These are phyloP conservation scores for Trichopria drosophilae DNA, from an alignment of 2,888 invertebrate genomes.

Conservation along the genomic window DNA sequence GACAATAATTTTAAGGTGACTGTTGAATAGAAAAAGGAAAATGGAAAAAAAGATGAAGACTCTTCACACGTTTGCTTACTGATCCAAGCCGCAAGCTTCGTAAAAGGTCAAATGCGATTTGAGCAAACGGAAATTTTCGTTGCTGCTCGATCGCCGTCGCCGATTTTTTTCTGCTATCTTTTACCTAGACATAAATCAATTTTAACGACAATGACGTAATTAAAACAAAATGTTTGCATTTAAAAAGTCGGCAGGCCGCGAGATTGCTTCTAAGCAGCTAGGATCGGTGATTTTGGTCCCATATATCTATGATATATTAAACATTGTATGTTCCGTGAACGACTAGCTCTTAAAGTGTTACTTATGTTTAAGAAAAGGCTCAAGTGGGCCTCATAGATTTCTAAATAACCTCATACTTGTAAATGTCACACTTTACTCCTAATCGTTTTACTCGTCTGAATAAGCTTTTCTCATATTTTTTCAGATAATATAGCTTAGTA, in stretches of 20 bases:
- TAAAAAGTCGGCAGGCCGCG: too few species aligned
- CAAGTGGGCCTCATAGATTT: slow-evolving; percentile 47
- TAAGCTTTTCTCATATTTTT: too few species aligned
- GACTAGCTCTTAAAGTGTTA: slow-evolving; percentile 49
- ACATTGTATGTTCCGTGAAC: slow-evolving; percentile 95
- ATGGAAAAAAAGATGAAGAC: slow-evolving; percentile 26
- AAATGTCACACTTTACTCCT: too few species aligned
- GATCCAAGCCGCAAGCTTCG: slow-evolving; percentile 43
- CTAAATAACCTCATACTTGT: too few species aligned
- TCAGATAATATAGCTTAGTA: too few species aligned
- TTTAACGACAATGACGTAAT: slow-evolving; percentile 26
- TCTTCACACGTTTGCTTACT: slow-evolving; percentile 53
- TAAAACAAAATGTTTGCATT: too few species aligned
- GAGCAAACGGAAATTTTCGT: slow-evolving; percentile 53
- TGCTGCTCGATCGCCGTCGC: slow-evolving; percentile 40
- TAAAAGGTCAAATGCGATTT: slow-evolving; percentile 31
- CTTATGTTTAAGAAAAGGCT: slow-evolving; percentile 39
- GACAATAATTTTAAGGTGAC: background rate
- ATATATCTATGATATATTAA: slow-evolving; percentile 98
- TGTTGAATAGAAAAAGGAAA: slow-evolving; percentile 9
- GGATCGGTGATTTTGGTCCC: slow-evolving; percentile 82
- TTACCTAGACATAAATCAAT: too few species aligned
- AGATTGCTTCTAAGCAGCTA: slow-evolving; percentile 41
- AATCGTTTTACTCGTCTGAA: too few species aligned
- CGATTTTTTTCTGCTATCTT: too few species aligned